Percentiles rank a stretch among this genome's conserved stretches.
phyloP scores from a whole-genome alignment of 2,113 vertebrate species.

The Alces alces region DNA sequence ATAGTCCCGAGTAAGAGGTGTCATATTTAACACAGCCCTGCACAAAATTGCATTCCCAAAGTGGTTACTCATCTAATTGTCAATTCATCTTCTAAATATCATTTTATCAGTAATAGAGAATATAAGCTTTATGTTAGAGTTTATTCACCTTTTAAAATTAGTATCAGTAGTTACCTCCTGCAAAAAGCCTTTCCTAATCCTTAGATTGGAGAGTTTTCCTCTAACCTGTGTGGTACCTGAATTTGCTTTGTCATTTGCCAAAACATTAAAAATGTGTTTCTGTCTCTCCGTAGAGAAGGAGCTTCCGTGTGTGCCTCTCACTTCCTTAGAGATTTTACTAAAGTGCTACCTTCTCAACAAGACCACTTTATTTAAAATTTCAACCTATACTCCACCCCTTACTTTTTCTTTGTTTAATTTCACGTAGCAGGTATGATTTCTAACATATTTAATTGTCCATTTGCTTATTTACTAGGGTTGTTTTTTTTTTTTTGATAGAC shows the following conservation, averaged over 20 bases:
- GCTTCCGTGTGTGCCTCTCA: not conserved
- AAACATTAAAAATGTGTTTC: not conserved
- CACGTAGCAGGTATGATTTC: not conserved
- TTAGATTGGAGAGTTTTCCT: not conserved
- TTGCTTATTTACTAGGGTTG: not conserved
- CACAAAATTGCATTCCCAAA: not conserved
- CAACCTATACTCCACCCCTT: not conserved
- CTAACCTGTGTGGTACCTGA: not conserved
- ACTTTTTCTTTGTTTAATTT: not conserved
- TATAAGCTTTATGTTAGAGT: not conserved
- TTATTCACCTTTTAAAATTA: not conserved
- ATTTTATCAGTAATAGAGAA: not conserved
- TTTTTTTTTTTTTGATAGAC: not conserved
- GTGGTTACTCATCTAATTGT: not conserved
- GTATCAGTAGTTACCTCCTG: not conserved
- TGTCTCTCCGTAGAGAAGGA: not conserved
- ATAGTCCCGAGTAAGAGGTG: not conserved
- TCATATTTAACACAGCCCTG: not conserved
- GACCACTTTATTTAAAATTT: not conserved
- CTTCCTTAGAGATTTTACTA: not conserved
- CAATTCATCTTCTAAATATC: not conserved
- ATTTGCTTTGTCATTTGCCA: not conserved
- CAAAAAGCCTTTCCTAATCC: not conserved
- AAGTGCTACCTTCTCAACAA: not conserved
- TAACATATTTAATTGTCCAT: not conserved